A percentile compares a stretch with the other conserved stretches of the same genome.
Evolutionary conservation across 92 coral and sea anemone species (phyloP).

Genomic region (Plumapathes pennacea): DNA sequence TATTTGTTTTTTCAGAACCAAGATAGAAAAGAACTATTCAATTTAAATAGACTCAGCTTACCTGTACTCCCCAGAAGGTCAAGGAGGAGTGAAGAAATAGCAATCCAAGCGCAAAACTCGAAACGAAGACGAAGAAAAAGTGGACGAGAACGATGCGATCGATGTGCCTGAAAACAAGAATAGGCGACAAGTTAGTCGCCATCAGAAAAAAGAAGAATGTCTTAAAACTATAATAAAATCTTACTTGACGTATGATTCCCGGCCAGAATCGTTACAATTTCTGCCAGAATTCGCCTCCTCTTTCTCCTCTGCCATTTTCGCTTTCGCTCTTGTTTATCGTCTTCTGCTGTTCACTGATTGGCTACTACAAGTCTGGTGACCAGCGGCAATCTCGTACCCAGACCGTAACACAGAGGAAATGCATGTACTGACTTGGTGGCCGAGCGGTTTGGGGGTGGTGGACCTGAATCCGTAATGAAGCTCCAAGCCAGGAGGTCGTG

Average conservation of each 20-base stretch:
- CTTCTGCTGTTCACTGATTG: constrained; percentile 48
- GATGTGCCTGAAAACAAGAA: constrained; percentile 45
- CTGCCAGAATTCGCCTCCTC: constrained; percentile 7
- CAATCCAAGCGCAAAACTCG: constrained; percentile 78
- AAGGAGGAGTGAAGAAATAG: constrained; percentile 80
- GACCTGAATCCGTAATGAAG: too few species aligned
- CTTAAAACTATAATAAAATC: not conserved
- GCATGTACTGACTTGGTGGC: too few species aligned
- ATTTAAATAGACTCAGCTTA: not conserved
- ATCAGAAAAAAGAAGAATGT: not conserved
- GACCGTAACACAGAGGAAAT: too few species aligned
- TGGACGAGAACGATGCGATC: constrained; percentile 85
- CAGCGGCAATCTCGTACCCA: too few species aligned
- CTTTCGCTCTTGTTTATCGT: constrained; percentile 6
- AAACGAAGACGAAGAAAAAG: constrained; percentile 79
- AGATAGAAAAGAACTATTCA: too few species aligned
- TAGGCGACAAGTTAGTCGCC: too few species aligned
- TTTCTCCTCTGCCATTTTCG: constrained; percentile 68
- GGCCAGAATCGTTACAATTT: too few species aligned
- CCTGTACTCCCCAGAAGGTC: constrained; percentile 90
- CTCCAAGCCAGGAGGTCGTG: too few species aligned
- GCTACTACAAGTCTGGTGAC: too few species aligned
- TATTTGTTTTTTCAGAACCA: too few species aligned
- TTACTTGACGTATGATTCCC: constrained; percentile 12
- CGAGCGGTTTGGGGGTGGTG: too few species aligned